A percentile compares a stretch with the other conserved stretches of the same genome.
phyloP scores from a whole-genome alignment of 2,113 vertebrate genomes.

The Paramormyrops kingsleyae region DNA sequence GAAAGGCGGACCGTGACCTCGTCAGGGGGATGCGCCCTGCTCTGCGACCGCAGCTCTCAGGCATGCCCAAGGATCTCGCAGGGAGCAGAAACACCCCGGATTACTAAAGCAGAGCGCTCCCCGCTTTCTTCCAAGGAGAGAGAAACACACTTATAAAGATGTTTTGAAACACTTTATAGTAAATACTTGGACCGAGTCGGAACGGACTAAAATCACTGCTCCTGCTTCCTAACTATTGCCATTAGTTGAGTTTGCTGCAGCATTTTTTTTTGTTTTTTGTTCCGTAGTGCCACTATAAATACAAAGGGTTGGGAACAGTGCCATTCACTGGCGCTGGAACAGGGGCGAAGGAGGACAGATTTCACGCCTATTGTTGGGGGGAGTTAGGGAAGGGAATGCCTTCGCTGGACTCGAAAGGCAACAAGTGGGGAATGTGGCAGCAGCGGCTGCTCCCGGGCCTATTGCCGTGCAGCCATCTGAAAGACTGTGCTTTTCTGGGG shows the following conservation, averaged over 20 bases:
- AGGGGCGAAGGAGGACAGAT: conserved; percentile 51
- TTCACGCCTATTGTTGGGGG: conserved; percentile 58
- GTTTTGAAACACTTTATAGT: background rate
- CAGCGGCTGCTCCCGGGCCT: conserved; percentile 52
- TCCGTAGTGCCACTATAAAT: conserved; percentile 29
- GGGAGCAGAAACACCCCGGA: background rate
- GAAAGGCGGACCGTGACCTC: background rate
- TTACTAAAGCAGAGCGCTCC: background rate
- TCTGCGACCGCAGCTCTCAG: background rate
- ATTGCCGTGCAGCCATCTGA: conserved; percentile 68
- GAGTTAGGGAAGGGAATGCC: conserved; percentile 53
- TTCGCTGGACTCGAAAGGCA: conserved; percentile 57
- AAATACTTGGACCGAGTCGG: background rate
- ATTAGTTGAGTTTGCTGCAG: background rate
- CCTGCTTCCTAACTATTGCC: background rate
- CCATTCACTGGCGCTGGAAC: conserved; percentile 44
- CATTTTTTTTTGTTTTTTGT: background rate
- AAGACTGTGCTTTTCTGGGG: conserved; percentile 65
- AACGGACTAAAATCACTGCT: background rate
- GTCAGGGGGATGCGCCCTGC: background rate
- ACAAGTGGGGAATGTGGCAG: conserved; percentile 57
- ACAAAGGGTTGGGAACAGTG: conserved; percentile 54
- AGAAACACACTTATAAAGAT: background rate
- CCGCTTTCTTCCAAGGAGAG: background rate
- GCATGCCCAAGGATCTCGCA: background rate